Evolutionary conservation across 2,888 invertebrate genomes (phyloP), one percentile per base, ranked within the genome.

Genomic region (Monoplex corrugatus): DNA sequence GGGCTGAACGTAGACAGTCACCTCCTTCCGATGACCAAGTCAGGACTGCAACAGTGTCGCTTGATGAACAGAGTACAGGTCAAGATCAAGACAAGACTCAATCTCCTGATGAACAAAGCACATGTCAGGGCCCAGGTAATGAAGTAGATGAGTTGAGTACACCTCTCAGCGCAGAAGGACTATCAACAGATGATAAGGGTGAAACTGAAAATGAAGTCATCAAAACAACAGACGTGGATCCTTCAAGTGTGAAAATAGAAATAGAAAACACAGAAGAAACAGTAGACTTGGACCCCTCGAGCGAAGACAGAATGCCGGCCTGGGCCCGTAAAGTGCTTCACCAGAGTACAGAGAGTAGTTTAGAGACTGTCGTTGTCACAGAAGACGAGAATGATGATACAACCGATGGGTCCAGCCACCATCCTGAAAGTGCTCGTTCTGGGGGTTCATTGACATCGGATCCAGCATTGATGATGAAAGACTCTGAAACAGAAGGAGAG

Each of bases 1-100:
- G 92, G 92, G 92, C 92, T 50, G 80, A 87, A 35, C 63, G 87
- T n/a, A 83, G 88, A n/a, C 72, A 84, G 13, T 45, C 88, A 32
- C 23, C 88, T 83, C 10, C 16, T 28, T 38, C 89, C 57, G 8
- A n/a, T 72, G 19, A 63, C 72, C 19, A 10, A n/a, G n/a, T n/a
- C n/a, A n/a, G n/a, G n/a, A n/a, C n/a, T n/a, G n/a, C n/a, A n/a
- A n/a, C n/a, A n/a, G n/a, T n/a, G n/a, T n/a, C n/a, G n/a, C n/a
- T n/a, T n/a, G n/a, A n/a, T n/a, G n/a, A n/a, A n/a, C n/a, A n/a
- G n/a, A n/a, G n/a, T n/a, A n/a, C n/a, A n/a, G n/a, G n/a, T n/a
- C n/a, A n/a, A n/a, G n/a, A n/a, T n/a, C n/a, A n/a, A n/a, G n/a
- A n/a, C n/a, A n/a, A n/a, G n/a, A n/a, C n/a, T n/a, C n/a, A n/a